phyloP scores from a whole-genome alignment of 2,797 vertebrate species.

The Philypnodon macrostomus region DNA sequence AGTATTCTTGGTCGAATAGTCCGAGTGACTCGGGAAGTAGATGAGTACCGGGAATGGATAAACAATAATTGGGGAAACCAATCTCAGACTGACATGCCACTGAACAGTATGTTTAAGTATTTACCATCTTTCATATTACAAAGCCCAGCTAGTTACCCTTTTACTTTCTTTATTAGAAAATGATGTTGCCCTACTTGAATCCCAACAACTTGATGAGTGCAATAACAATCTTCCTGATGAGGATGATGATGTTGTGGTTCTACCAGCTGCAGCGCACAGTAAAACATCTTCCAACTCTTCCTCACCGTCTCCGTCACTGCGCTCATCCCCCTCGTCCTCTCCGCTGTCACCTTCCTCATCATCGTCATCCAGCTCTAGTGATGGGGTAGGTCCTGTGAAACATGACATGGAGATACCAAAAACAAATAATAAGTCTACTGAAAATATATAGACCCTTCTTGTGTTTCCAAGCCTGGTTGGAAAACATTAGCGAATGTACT shows the following conservation, averaged over 20 bases:
- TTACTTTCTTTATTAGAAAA: constrained; percentile 72
- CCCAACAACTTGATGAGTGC: constrained; percentile 91
- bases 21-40: constrained; percentile 93
- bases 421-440: too few species aligned
- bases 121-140: not conserved
- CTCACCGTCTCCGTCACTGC: constrained; percentile 87
- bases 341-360: constrained; percentile 87
- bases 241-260: constrained; percentile 64
- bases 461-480: too few species aligned
- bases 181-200: constrained; percentile 86
- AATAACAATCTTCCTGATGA: constrained; percentile 92
- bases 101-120: constrained; percentile 80
- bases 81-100: constrained; percentile 80
- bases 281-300: constrained; percentile 95
- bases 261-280: constrained; percentile 80
- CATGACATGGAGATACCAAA: not conserved
- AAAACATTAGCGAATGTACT: too few species aligned
- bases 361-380: constrained; percentile 91
- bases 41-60: constrained; percentile 95
- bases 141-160: not conserved
- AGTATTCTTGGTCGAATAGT: constrained; percentile 97
- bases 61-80: constrained; percentile 87
- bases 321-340: constrained; percentile 88
- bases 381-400: constrained; percentile 82
- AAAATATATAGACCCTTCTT: too few species aligned